Evolutionary conservation across 2,888 invertebrate species (phyloP), one percentile per base, ranked within the genome.

Genomic region (Plutella xylostella): DNA sequence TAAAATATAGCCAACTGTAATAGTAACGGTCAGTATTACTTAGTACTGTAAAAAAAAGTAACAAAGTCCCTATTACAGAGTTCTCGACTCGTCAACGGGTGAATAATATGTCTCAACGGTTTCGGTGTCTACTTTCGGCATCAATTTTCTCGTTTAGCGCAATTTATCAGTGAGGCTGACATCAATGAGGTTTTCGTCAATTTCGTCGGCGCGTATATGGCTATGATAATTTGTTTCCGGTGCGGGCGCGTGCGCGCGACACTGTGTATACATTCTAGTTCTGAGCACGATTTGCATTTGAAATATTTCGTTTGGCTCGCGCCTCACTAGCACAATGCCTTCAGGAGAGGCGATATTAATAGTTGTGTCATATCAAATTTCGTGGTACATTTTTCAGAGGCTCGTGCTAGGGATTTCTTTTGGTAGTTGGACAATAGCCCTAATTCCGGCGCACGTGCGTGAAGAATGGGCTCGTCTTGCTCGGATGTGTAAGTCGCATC

Each of bases 221-320:
- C 63, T 78, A 83, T 82, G 83, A 80, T 82, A 83, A 83, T 83
- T 82, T 82, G 74, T 83, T 79, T 82, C 83, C 83, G 83, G 80
- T 75, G 70, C 17, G 22, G 22, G 69, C 80, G 79, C 82, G 83
- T 80, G 82, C 82, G 80, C 79, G 74, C 80, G 78, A 80, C 78
- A 72, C 71, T 76, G 79, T 19, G 11, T 75, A 79, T 78, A 80
- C 82, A 78, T 78, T 83, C 79, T 77, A 65, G 75, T 73, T 72
- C 71, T 72, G 21, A 65, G 76, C 79, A 80, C 83, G 82, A 83
- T 83, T 83, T 83, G 83, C 82, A 83, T 83, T 79, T 82, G 82
- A 83, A 82, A 76, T 75, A 80, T 79, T 79, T 77, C 63, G 71
- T 76, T 66, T 63, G 68, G 66, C 70, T 72, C 74, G 72, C 72